Evolutionary conservation across 1,140 invertebrate species (phyloP), one percentile per base, ranked within the genome.

Genomic region (Teleopsis dalmanni): DNA sequence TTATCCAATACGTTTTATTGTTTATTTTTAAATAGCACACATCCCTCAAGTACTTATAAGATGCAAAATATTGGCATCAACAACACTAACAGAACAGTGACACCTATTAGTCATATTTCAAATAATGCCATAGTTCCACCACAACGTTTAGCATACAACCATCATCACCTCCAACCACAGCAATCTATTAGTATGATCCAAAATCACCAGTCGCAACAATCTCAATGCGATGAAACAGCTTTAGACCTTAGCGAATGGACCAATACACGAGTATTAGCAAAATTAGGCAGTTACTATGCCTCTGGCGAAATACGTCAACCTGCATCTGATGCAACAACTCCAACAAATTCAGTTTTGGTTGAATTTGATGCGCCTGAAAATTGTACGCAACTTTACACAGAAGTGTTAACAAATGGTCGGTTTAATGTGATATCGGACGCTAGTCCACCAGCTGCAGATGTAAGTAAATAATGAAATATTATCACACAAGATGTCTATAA

Each of bases 351-450:
- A 70, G 79, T 91, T 52, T 77, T 80, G 40, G 82, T 91, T 18
- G 77, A 85, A 63, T 78, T 91, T 52, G 88, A 91, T 72, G 72
- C 75, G 55, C 76, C 78, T 47, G 78, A 79, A 37, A 75, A 76
- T 50, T 57, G 60, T 13, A 74, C 73, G 18, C 71, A 74, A 46
- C 72, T 76, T 31, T 83, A 83, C 60, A 76, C 71, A 67, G 82
- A 87, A 71, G 77, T 87, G 48, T 79, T 92, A 57, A 83, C 83
- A 59, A 74, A 77, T 54, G 82, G 85, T 56, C 87, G 86, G 65
- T 87, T 81, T 70, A 88, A 94, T 72, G 82, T 98, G 57, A 93
- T 98, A 57, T 84, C 89, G 69, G 92, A 97, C 72, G 89, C 92
- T 54, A 88, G 88, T 70, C 94, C 94, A 26, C 84, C 87, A 56